phyloP scores from a whole-genome alignment of 1,140 invertebrate genomes.

The Drosophila micromelanica region DNA sequence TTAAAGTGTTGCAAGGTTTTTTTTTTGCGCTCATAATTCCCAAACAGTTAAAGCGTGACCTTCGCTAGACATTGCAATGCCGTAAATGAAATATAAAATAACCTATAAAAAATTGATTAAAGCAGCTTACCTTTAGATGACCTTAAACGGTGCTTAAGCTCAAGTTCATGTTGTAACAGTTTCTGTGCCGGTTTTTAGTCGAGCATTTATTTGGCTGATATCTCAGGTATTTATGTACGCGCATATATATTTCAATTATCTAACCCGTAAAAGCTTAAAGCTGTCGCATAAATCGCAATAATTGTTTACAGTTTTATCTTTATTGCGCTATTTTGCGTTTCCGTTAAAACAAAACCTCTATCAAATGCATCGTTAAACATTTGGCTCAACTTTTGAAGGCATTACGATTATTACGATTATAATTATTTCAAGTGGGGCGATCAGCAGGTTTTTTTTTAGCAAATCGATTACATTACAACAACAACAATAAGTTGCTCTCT shows the following conservation, averaged over 20 bases:
- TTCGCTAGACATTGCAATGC: not conserved
- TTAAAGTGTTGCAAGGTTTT: not conserved
- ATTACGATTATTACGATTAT: conserved; percentile 5
- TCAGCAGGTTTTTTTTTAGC: not conserved
- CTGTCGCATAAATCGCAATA: conserved; percentile 27
- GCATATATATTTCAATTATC: not conserved
- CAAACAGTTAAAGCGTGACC: conserved; percentile 14
- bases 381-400: not conserved
- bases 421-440: conserved; percentile 5
- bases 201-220: not conserved
- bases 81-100: not conserved
- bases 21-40: conserved; percentile 1
- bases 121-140: not conserved
- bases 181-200: not conserved
- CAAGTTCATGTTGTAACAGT: not conserved
- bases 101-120: not conserved
- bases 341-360: conserved; percentile 13
- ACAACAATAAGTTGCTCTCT: not conserved
- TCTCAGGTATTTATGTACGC: conserved; percentile 4
- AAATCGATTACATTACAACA: not conserved
- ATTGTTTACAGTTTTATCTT: conserved; percentile 32
- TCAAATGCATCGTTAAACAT: conserved; percentile 19
- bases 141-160: not conserved
- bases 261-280: conserved; percentile 2
- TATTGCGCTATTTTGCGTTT: conserved; percentile 3